A percentile compares a stretch with the other conserved stretches of the same genome.
Conservation (phyloP, 2,888 invertebrate species). For the Troides helena region DNA sequence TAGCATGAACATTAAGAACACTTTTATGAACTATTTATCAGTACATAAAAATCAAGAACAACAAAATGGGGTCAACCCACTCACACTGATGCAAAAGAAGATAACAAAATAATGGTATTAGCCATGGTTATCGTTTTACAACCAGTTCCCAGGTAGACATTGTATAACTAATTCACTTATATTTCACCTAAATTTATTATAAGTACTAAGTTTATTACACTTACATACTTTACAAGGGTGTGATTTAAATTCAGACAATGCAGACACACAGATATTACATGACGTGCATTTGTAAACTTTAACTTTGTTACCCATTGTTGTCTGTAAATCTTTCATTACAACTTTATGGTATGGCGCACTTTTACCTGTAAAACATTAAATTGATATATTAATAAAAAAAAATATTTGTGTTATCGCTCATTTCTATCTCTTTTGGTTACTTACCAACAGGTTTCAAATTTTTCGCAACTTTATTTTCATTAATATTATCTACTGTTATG, state of each 20-base stretch:
- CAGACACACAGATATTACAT: slow-evolving; percentile 55
- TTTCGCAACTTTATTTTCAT: slow-evolving; percentile 60
- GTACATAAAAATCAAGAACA: too few species aligned
- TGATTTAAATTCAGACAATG: slow-evolving; percentile 56
- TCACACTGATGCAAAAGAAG: too few species aligned
- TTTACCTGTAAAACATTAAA: slow-evolving; percentile 43
- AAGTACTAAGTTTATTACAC: slow-evolving; percentile 35
- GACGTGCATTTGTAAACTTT: slow-evolving; percentile 62
- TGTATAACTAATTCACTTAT: too few species aligned
- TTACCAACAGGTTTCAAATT: slow-evolving; percentile 46
- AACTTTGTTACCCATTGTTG: slow-evolving; percentile 45
- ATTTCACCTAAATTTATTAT: too few species aligned
- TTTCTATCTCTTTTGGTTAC: not conserved
- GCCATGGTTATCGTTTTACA: too few species aligned
- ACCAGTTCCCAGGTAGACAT: too few species aligned
- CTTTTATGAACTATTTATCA: not conserved
- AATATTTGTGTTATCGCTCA: not conserved
- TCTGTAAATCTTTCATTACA: slow-evolving; percentile 53
- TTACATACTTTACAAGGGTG: slow-evolving; percentile 63
- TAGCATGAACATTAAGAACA: too few species aligned
- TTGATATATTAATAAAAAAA: not conserved
- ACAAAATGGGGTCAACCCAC: too few species aligned
- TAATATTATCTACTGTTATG: slow-evolving; percentile 81
- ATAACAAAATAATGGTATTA: too few species aligned
- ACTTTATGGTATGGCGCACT: slow-evolving; percentile 60